Conservation (phyloP, 1,140 invertebrate genomes). For the Anadara kagoshimensis region DNA sequence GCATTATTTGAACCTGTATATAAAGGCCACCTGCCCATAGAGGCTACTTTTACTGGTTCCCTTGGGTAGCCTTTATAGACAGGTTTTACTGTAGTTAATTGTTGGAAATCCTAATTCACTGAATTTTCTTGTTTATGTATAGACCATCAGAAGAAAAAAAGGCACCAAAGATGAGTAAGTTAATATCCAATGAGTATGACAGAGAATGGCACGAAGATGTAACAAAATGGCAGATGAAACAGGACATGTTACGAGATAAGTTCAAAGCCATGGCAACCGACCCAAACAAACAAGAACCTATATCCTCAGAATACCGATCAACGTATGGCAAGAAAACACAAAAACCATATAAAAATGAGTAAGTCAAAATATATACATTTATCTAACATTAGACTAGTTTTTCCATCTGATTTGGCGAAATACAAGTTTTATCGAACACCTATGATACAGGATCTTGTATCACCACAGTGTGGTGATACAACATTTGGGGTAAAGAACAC, state of each 20-base stretch:
- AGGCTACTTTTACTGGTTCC: no score
- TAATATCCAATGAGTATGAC: conserved; percentile 64
- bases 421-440: no score
- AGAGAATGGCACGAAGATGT: conserved; percentile 61
- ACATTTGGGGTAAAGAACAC: no score
- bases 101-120: no score
- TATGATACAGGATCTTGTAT: no score
- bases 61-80: no score
- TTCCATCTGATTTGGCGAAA: no score
- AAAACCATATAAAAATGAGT: conserved; percentile 26
- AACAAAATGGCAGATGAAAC: conserved; percentile 51
- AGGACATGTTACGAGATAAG: conserved; percentile 42
- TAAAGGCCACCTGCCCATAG: no score
- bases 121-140: conserved; percentile 3
- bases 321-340: conserved; percentile 33
- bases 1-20: no score
- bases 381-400: no score
- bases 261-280: conserved; percentile 41
- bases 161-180: conserved; percentile 57
- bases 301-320: conserved; percentile 46
- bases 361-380: conserved; percentile 21
- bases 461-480: no score
- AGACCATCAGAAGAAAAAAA: conserved; percentile 35
- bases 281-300: conserved; percentile 19
- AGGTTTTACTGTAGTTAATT: no score